These are phyloP conservation scores for Apaloderma vittatum DNA, from an alignment of 2,113 vertebrate species.

Conservation along the genomic window DNA sequence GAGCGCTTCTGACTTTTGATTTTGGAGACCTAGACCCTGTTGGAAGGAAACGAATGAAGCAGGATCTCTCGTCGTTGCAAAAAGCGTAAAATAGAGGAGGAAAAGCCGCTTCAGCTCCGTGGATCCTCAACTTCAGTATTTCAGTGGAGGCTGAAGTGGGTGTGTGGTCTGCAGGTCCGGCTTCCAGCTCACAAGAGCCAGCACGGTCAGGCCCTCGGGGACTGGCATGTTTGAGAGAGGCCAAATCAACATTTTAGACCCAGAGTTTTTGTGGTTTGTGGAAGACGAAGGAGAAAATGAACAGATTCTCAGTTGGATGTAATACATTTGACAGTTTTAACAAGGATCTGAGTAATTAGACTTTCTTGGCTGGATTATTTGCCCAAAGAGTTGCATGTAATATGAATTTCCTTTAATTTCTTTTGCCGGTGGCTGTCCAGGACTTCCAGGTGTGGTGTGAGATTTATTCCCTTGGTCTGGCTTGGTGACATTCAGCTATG, in stretches of 20 bases:
- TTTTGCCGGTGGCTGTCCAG: neutral
- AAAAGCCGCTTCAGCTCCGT: accelerated
- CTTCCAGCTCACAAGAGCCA: accelerated
- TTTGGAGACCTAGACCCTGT: neutral
- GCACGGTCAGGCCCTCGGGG: accelerated
- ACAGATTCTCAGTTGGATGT: neutral
- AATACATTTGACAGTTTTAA: neutral
- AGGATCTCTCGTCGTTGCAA: neutral
- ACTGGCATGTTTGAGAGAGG: neutral
- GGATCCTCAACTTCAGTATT: neutral
- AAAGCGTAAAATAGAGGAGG: neutral
- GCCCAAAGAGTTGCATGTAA: neutral
- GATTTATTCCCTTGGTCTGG: neutral
- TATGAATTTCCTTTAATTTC: neutral
- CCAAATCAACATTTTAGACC: neutral
- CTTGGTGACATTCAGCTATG: neutral
- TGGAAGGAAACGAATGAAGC: neutral
- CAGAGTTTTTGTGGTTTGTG: neutral
- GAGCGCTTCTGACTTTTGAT: neutral
- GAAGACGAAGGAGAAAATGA: neutral
- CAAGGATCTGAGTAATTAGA: neutral
- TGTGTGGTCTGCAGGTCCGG: neutral
- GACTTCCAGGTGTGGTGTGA: neutral
- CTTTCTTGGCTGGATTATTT: neutral
- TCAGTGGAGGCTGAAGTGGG: neutral